Evolutionary conservation across 1,140 invertebrate genomes (phyloP), one percentile per base, ranked within the genome.

Genomic region (Aphelinus atriplicis): DNA sequence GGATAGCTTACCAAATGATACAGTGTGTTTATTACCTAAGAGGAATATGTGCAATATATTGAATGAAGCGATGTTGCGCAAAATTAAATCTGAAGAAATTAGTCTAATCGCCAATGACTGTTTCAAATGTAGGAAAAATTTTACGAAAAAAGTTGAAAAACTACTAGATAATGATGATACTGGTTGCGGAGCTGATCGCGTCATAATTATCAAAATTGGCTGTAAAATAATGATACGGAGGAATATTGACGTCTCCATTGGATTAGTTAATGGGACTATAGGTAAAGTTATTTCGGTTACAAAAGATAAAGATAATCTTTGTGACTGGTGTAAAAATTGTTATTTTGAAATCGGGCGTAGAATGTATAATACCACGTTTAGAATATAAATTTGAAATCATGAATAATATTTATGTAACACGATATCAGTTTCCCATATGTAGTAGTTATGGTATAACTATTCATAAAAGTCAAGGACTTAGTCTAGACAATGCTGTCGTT

Each of bases 391-490:
- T 79, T 75, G 43, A 77, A 69, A 46, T 81, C 9, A 67, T 78
- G 57, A 64, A 75, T 67, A 72, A 66, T 71, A 76, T 73, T 3
- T 80, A 46, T 67, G 65, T 81, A 2, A 75, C 81, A 57, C 76
- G 84, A 68, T 76, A 83, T 68, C 84, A 87, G 77, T 87, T 85
- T 81, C 84, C 84, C 26, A 77, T 86, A 42, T 77, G 61, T 53
- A 53, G 82, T 4, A 84, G 83, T 63, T 86, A 84, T 80, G 83
- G 78, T n/a, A 83, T 84, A n/a, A 86, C 84, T 42, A 81, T 87
- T 57, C 84, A 87, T 71, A 87, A 85, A 79, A 81, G 81, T 78
- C 84, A 87, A 78, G 83, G 85, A 7, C 72, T 85, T 7, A 85
- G 80, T 70, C 64, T 86, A 50, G 57, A 80, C 10, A 81, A 77